Evolutionary conservation across 2,888 invertebrate genomes (phyloP).

Genomic region (Xiphydria camelus): DNA sequence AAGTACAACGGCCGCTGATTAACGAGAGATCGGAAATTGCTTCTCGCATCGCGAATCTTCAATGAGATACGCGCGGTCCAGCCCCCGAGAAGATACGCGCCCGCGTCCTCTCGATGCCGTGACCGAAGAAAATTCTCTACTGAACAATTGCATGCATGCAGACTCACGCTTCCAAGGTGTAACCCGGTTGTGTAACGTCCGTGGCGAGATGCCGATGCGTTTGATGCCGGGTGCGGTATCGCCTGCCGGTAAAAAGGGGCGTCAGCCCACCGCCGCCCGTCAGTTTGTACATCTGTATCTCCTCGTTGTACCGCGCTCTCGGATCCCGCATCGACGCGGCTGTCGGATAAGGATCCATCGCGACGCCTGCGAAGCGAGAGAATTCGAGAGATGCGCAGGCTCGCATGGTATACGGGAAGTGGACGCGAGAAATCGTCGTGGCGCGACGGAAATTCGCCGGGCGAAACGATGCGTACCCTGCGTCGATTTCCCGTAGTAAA

Average conservation of each 20-base stretch:
- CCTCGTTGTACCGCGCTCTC: slow-evolving; percentile 34
- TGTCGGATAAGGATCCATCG: slow-evolving; percentile 14
- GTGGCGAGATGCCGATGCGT: slow-evolving; percentile 45
- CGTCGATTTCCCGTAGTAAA: slow-evolving; percentile 33
- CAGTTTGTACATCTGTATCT: slow-evolving; percentile 48
- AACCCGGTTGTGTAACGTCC: slow-evolving; percentile 61
- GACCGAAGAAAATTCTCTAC: too few relatives aligned
- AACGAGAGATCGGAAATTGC: too few relatives aligned
- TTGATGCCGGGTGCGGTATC: slow-evolving; percentile 50
- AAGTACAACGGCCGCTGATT: too few relatives aligned
- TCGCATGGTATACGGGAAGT: background rate
- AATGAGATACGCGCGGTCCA: too few relatives aligned
- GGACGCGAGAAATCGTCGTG: background rate
- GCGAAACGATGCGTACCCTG: too few relatives aligned
- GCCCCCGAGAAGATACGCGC: too few relatives aligned
- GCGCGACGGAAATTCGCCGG: too few relatives aligned
- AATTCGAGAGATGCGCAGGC: too few relatives aligned
- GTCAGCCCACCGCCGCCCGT: slow-evolving; percentile 78
- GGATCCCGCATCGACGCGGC: too few relatives aligned
- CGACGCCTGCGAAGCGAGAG: slow-evolving; percentile 8
- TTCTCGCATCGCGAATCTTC: too few relatives aligned
- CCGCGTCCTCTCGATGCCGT: too few relatives aligned
- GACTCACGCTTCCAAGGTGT: slow-evolving; percentile 58
- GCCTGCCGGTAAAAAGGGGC: slow-evolving; percentile 71
- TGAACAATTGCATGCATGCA: too few relatives aligned